These are phyloP conservation scores for Zosterops japonicus DNA, from an alignment of 2,113 vertebrate species.

Conservation along the genomic window DNA sequence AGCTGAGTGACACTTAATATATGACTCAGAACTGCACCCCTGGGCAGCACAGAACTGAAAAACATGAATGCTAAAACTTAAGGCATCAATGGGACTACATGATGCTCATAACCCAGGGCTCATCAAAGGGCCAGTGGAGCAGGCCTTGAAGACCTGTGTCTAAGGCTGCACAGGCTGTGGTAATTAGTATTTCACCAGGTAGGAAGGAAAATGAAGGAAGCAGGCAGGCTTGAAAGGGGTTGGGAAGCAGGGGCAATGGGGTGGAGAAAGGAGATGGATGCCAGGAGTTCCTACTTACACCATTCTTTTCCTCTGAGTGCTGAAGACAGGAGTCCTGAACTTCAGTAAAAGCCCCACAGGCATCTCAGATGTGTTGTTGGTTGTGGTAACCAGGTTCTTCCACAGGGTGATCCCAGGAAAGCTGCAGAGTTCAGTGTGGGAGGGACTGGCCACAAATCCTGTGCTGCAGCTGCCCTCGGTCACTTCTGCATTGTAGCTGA, in stretches of 20 bases:
- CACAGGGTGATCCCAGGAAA: rapidly evolving
- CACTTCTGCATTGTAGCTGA: not conserved
- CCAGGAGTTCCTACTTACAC: not conserved
- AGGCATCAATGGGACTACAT: too few species aligned
- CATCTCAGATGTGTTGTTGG: not conserved
- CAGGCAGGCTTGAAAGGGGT: not conserved
- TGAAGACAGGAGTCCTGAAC: not conserved
- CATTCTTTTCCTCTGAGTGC: too few species aligned
- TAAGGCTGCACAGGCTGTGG: not conserved
- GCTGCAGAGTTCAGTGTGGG: not conserved
- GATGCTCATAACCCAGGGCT: not conserved
- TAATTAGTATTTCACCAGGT: not conserved
- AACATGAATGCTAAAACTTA: too few species aligned
- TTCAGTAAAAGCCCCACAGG: rapidly evolving
- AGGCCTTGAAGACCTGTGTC: not conserved
- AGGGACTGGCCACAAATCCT: rapidly evolving
- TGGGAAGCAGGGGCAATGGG: not conserved
- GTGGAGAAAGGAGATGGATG: not conserved
- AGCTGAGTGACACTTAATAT: too few species aligned
- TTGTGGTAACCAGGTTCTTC: not conserved
- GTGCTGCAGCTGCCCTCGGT: not conserved
- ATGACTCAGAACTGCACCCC: too few species aligned
- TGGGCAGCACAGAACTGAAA: too few species aligned
- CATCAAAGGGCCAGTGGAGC: not conserved
- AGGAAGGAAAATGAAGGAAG: not conserved